Conservation (phyloP, 1,140 invertebrate species). For the Tetramorium parvispinum region DNA sequence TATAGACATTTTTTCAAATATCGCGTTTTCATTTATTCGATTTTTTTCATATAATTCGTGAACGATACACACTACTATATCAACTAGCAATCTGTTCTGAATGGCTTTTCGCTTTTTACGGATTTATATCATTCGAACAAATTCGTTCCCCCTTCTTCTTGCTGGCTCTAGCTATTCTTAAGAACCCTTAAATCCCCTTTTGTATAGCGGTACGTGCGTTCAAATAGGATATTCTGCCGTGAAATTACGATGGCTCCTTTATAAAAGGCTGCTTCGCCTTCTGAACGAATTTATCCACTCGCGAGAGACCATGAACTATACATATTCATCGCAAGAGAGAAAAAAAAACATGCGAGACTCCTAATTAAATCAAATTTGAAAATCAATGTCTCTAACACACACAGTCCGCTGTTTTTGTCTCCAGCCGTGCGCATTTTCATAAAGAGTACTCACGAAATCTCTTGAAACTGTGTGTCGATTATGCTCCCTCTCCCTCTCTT, state of each 20-base stretch:
- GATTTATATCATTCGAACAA: conserved; percentile 32
- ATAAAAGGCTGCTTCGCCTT: background rate
- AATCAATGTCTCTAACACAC: background rate
- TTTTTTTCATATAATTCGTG: too few species aligned
- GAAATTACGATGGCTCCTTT: conserved; percentile 31
- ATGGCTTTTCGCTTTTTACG: background rate
- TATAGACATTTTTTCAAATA: background rate
- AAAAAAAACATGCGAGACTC: background rate
- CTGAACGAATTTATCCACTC: background rate
- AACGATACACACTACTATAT: background rate
- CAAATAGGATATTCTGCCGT: conserved; percentile 26
- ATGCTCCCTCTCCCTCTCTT: background rate
- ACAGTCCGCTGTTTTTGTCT: background rate
- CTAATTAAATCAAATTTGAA: conserved; percentile 34
- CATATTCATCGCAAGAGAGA: conserved; percentile 7
- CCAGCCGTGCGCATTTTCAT: background rate
- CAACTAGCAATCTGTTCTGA: background rate
- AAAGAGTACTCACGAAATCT: background rate
- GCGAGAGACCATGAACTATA: background rate
- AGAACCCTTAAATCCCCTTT: conserved; percentile 2
- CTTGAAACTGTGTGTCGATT: background rate
- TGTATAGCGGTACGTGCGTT: conserved; percentile 5
- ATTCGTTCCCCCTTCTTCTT: conserved; percentile 7
- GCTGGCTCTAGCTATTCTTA: conserved; percentile 9
- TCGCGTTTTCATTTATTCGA: background rate